Evolutionary conservation across 2,888 invertebrate genomes (phyloP).

Genomic region (Lottia gigantea): DNA sequence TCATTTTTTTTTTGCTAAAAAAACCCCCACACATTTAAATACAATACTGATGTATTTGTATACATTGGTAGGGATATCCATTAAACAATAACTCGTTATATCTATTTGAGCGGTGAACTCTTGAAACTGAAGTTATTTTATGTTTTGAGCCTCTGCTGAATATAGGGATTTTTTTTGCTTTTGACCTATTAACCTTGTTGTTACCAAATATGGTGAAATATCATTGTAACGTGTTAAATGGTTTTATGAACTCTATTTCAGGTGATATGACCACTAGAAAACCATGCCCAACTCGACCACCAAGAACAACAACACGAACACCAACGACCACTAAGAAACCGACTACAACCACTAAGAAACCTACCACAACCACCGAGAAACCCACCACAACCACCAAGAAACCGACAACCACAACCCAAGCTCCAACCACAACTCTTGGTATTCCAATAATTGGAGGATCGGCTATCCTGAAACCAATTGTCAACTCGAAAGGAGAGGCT

Average conservation of each 20-base stretch:
- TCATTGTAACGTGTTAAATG: background rate
- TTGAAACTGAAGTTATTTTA: too few species aligned
- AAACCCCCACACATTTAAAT: too few species aligned
- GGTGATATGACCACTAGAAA: conserved; percentile 9
- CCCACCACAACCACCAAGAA: conserved; percentile 28
- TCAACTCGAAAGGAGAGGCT: conserved; percentile 33
- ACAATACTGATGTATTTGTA: too few species aligned
- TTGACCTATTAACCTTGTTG: too few species aligned
- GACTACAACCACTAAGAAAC: conserved; percentile 27
- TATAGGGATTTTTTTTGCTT: too few species aligned
- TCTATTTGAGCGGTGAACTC: too few species aligned
- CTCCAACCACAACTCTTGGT: conserved; percentile 27
- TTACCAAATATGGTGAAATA: too few species aligned
- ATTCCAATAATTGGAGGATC: conserved; percentile 33
- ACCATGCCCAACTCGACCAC: conserved; percentile 1
- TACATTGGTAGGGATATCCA: too few species aligned
- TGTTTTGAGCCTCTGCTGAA: too few species aligned
- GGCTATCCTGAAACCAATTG: conserved; percentile 28
- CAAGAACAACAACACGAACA: conserved; percentile 17
- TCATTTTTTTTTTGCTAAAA: too few species aligned
- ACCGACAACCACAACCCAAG: conserved; percentile 28
- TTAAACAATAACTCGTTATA: too few species aligned
- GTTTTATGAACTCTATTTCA: background rate
- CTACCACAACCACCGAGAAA: conserved; percentile 31
- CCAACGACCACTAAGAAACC: conserved; percentile 17